These are phyloP conservation scores for Drosophila navojoa DNA, from an alignment of 1,140 invertebrate species.

Conservation along the genomic window DNA sequence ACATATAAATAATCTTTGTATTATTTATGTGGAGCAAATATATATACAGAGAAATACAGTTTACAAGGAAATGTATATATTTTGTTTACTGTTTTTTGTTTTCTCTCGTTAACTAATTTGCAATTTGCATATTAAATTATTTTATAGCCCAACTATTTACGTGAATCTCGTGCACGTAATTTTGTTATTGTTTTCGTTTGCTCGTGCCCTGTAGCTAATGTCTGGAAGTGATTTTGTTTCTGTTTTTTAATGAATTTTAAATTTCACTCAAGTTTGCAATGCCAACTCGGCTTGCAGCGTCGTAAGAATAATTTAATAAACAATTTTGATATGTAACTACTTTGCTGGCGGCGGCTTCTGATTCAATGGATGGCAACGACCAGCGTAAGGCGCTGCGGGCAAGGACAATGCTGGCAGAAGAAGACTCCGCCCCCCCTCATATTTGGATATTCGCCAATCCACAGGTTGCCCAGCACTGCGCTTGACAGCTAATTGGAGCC, in stretches of 20 bases:
- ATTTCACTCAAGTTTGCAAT: slow-evolving; percentile 44
- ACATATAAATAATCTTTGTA: too few relatives aligned
- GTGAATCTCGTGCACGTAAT: slow-evolving; percentile 2
- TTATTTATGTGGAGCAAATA: too few relatives aligned
- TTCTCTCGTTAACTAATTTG: not conserved
- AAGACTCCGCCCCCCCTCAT: not conserved
- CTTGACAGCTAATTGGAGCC: slow-evolving; percentile 73
- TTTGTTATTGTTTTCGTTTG: slow-evolving; percentile 18
- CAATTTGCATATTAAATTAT: not conserved
- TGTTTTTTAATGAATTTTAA: slow-evolving; percentile 79
- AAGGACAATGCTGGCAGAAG: slow-evolving; percentile 9
- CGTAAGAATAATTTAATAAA: slow-evolving; percentile 58
- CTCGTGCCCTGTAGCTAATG: slow-evolving; percentile 52
- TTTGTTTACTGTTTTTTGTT: too few relatives aligned
- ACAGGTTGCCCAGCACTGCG: slow-evolving; percentile 36
- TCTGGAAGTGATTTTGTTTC: slow-evolving; percentile 23
- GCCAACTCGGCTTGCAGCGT: not conserved
- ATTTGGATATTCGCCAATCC: not conserved
- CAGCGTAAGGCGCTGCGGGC: slow-evolving; percentile 2
- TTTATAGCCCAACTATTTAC: not conserved
- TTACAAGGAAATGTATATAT: too few relatives aligned
- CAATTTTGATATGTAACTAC: slow-evolving; percentile 56
- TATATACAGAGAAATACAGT: too few relatives aligned
- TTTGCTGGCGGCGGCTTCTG: slow-evolving; percentile 8
- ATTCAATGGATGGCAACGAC: slow-evolving; percentile 42